These are phyloP conservation scores for Microcebus ravelobensis DNA, from an alignment of 2,113 vertebrate species.

Conservation along the genomic window DNA sequence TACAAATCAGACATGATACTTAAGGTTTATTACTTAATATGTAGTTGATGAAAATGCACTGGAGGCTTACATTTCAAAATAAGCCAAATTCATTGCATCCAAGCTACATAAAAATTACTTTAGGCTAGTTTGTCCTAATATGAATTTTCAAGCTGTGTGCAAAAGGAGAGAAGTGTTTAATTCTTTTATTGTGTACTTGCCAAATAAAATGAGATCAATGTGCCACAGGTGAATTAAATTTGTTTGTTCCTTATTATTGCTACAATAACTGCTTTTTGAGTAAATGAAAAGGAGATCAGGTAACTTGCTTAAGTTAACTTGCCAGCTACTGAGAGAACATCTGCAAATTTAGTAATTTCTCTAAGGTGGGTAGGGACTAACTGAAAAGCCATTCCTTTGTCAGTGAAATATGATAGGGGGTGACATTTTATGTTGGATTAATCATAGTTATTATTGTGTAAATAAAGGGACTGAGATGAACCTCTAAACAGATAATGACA, in stretches of 20 bases:
- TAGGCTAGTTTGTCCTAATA: not conserved
- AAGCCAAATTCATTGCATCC: conserved; percentile 39
- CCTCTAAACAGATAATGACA: conserved; percentile 68
- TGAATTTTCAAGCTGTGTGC: conserved; percentile 43
- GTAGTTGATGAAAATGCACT: not conserved
- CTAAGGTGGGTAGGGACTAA: not conserved
- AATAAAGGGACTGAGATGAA: conserved; percentile 65
- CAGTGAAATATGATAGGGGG: conserved; percentile 47
- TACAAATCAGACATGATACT: not conserved
- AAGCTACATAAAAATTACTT: conserved; percentile 33
- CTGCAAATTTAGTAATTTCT: conserved; percentile 52
- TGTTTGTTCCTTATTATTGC: conserved; percentile 53
- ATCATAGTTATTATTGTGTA: conserved; percentile 65
- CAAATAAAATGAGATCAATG: conserved; percentile 51
- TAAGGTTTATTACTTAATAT: rapidly evolving
- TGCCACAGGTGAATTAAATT: conserved; percentile 14
- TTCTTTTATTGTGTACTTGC: not conserved
- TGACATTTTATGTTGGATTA: conserved; percentile 65
- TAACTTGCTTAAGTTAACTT: conserved; percentile 49
- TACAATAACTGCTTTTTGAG: conserved; percentile 54
- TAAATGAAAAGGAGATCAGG: conserved; percentile 55
- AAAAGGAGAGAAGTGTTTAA: conserved; percentile 13
- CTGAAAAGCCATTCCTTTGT: conserved; percentile 23
- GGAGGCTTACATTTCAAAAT: not conserved
- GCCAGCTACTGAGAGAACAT: conserved; percentile 45